These are phyloP conservation scores for Buceros bicornis DNA, from an alignment of 2,797 vertebrate species.

Conservation along the genomic window DNA sequence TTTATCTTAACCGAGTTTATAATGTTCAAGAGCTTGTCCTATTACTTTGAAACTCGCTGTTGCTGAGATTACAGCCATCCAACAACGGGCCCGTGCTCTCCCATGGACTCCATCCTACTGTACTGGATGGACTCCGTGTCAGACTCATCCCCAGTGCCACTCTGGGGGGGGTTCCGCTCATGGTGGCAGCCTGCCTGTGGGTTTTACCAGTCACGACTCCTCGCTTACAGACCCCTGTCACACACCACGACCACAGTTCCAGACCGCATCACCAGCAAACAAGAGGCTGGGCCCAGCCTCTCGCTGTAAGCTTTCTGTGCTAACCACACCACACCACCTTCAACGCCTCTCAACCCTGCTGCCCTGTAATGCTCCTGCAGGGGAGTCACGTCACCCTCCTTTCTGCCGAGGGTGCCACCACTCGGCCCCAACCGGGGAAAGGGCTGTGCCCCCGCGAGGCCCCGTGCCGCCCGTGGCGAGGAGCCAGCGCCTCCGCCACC, in stretches of 20 bases:
- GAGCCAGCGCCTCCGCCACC: background rate
- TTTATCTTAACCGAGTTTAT: background rate
- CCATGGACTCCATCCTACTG: accelerated
- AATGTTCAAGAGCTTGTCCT: background rate
- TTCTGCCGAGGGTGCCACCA: background rate
- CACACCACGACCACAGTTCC: accelerated
- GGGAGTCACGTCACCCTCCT: accelerated
- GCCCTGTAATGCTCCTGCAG: accelerated
- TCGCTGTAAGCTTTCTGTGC: background rate
- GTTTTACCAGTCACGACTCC: too few relatives aligned
- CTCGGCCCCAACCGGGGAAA: background rate
- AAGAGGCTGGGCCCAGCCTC: accelerated
- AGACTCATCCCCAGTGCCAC: accelerated
- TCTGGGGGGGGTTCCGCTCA: too few relatives aligned
- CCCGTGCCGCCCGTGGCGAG: too few relatives aligned
- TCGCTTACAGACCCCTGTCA: too few relatives aligned
- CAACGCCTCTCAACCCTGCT: accelerated
- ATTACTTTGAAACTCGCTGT: background rate
- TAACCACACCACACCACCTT: accelerated
- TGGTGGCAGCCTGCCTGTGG: accelerated
- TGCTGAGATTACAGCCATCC: accelerated
- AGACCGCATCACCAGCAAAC: background rate
- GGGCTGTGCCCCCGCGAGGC: too few relatives aligned
- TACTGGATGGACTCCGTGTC: accelerated
- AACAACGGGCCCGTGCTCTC: accelerated